Evolutionary conservation across 2,113 vertebrate species (phyloP).

Genomic region (Vimba vimba): DNA sequence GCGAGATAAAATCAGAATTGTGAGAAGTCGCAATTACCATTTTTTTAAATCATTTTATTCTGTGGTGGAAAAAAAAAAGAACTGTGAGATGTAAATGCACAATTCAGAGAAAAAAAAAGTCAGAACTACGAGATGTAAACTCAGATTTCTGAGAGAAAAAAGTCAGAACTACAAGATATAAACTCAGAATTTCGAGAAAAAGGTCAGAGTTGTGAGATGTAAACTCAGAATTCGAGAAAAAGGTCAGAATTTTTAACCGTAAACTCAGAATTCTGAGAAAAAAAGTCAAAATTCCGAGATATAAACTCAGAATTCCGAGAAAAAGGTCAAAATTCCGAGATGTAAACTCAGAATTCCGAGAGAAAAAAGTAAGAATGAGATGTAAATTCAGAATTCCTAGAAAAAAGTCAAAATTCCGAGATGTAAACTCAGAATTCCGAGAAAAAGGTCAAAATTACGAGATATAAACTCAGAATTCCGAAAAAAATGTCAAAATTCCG

Average conservation of each 20-base stretch:
- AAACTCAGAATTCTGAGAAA: neutral
- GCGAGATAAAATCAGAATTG: no score
- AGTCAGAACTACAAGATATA: accelerated
- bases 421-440: neutral
- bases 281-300: accelerated
- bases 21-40: no score
- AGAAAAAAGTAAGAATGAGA: no score
- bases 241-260: accelerated
- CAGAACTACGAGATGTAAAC: accelerated
- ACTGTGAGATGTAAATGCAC: neutral
- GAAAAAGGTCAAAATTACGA: neutral
- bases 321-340: neutral
- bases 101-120: neutral
- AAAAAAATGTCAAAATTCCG: accelerated
- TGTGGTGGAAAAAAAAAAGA: no score
- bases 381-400: no score
- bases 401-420: no score
- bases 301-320: neutral
- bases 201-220: accelerated
- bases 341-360: no score
- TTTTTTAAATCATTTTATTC: no score
- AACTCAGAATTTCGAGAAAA: no score
- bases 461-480: neutral
- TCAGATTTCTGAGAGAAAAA: no score
- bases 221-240: neutral